phyloP scores from a whole-genome alignment of 2,113 vertebrate genomes.

The Aramus guarauna region DNA sequence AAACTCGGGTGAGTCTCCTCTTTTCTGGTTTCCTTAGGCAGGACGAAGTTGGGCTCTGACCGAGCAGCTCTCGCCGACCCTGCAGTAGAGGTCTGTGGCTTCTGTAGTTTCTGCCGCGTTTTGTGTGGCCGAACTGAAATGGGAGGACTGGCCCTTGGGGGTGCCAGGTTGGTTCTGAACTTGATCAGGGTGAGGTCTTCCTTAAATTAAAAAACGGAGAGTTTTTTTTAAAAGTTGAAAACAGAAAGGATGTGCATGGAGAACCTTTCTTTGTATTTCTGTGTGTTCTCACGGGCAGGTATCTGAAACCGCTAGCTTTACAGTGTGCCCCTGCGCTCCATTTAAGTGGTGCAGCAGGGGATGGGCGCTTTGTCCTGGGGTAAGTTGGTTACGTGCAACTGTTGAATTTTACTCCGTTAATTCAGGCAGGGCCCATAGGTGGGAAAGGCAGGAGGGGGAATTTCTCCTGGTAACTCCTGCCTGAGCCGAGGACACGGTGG shows the following conservation, averaged over 20 bases:
- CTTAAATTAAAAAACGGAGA: not conserved
- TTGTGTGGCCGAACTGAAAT: not conserved
- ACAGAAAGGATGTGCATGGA: rapidly evolving
- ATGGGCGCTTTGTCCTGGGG: no score
- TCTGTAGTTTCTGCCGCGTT: not conserved
- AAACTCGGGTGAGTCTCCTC: not conserved
- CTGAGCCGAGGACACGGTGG: no score
- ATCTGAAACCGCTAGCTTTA: rapidly evolving
- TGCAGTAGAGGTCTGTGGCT: not conserved
- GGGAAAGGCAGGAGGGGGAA: not conserved
- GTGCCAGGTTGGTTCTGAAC: not conserved
- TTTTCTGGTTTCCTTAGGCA: not conserved
- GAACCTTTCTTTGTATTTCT: not conserved
- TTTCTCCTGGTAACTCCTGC: not conserved
- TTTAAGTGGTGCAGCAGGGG: rapidly evolving
- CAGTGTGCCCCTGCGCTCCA: not conserved
- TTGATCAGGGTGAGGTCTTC: rapidly evolving
- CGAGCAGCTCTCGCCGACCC: not conserved
- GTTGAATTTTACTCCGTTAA: not conserved
- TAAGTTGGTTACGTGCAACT: rapidly evolving
- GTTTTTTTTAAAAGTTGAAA: not conserved
- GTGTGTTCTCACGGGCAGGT: rapidly evolving
- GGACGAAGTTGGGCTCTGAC: not conserved
- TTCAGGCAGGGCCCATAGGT: not conserved
- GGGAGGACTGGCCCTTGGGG: not conserved